Evolutionary conservation across 1,140 invertebrate species (phyloP).

Genomic region (Drosophila elegans): DNA sequence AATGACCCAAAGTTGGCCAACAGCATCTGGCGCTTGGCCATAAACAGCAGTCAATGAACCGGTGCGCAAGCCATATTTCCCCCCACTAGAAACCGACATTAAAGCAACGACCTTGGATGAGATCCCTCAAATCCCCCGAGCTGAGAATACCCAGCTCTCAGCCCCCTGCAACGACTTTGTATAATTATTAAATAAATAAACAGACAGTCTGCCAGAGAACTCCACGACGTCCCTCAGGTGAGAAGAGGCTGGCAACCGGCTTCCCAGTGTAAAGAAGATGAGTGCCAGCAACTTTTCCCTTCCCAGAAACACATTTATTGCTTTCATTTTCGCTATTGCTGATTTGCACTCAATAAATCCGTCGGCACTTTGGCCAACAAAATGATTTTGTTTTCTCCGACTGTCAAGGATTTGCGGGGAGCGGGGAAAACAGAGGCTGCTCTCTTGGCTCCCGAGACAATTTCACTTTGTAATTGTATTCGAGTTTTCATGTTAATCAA

Average conservation of each 20-base stretch:
- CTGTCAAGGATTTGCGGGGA: slow-evolving; percentile 2
- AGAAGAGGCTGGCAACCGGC: neutral
- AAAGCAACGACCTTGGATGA: slow-evolving; percentile 63
- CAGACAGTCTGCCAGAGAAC: slow-evolving; percentile 35
- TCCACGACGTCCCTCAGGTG: slow-evolving; percentile 35
- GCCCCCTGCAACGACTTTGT: slow-evolving; percentile 48
- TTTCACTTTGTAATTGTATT: slow-evolving; percentile 62
- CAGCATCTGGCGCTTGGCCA: slow-evolving; percentile 45
- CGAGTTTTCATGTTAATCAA: slow-evolving; percentile 48
- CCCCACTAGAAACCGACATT: slow-evolving; percentile 37
- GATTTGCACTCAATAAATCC: slow-evolving; percentile 79
- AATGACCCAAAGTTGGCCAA: slow-evolving; percentile 39
- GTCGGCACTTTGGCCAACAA: slow-evolving; percentile 57
- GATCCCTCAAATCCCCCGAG: slow-evolving; percentile 1
- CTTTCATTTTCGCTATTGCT: slow-evolving; percentile 43
- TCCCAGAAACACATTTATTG: slow-evolving; percentile 39
- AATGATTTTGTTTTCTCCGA: slow-evolving; percentile 55
- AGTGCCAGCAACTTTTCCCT: slow-evolving; percentile 18
- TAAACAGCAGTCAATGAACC: slow-evolving; percentile 60
- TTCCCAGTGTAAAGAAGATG: slow-evolving; percentile 15
- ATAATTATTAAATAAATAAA: slow-evolving; percentile 82
- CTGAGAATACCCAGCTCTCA: neutral
- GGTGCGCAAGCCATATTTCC: slow-evolving; percentile 31
- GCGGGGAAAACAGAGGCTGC: neutral
- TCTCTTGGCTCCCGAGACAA: slow-evolving; percentile 15